Evolutionary conservation across 35 echinoderm and acorn worm genomes (phyloP).

Genomic region (Patiria miniata): DNA sequence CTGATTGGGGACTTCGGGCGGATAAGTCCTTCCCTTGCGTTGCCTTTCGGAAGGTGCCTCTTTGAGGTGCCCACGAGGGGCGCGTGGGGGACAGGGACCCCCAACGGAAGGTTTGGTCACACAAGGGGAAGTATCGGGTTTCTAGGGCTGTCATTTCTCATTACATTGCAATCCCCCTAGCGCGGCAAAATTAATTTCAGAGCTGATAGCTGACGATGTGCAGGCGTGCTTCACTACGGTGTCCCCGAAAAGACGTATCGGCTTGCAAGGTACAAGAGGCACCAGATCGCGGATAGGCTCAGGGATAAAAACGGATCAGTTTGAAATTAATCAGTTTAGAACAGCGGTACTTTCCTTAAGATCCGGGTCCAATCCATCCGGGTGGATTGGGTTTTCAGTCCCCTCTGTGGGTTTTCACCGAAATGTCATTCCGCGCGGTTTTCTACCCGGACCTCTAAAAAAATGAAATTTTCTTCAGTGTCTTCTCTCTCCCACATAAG

Average conservation of each 20-base stretch:
- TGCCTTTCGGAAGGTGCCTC: not conserved
- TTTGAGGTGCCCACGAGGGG: not conserved
- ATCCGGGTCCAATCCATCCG: too few relatives aligned
- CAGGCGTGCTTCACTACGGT: not conserved
- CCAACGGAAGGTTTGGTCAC: slow-evolving; percentile 26
- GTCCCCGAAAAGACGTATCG: not conserved
- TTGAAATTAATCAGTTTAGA: too few relatives aligned
- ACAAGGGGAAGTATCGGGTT: slow-evolving; percentile 26
- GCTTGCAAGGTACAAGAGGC: not conserved
- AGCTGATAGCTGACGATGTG: not conserved
- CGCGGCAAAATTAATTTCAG: slow-evolving; percentile 9
- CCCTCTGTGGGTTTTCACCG: too few relatives aligned
- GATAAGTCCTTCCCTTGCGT: not conserved
- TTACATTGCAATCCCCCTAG: slow-evolving; percentile 6
- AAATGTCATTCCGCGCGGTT: too few relatives aligned
- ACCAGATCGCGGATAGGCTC: too few relatives aligned
- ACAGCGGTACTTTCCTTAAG: too few relatives aligned
- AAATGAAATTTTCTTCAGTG: too few relatives aligned
- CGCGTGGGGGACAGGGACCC: not conserved
- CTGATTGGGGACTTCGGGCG: not conserved
- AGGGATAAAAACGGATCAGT: too few relatives aligned
- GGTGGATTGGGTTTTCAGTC: too few relatives aligned
- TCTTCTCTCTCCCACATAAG: too few relatives aligned
- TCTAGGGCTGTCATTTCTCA: slow-evolving; percentile 20
- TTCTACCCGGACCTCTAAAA: too few relatives aligned